Percentiles rank a stretch among this genome's conserved stretches.
These are phyloP conservation scores for Pocillopora meandrina DNA, from an alignment of 92 coral and sea anemone species.

Conservation along the genomic window DNA sequence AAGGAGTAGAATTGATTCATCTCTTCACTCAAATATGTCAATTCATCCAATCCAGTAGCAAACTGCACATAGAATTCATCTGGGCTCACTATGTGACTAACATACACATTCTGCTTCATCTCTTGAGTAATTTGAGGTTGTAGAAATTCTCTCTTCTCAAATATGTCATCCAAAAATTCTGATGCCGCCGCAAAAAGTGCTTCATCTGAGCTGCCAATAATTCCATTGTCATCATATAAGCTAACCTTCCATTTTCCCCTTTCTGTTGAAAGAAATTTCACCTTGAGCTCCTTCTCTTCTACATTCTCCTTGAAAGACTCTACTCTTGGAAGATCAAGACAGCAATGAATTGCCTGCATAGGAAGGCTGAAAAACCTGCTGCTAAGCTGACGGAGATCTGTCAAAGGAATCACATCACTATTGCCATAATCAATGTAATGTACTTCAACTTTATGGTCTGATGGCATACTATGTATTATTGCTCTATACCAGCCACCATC, in stretches of 20 bases:
- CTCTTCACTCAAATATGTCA: constrained; percentile 21
- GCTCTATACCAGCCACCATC: constrained; percentile 87
- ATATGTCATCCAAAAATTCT: background rate
- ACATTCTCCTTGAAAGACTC: constrained; percentile 53
- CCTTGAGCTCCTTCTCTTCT: constrained; percentile 60
- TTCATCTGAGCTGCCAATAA: constrained; percentile 16
- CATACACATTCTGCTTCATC: constrained; percentile 59
- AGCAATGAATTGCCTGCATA: constrained; percentile 75
- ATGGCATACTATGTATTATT: constrained; percentile 44
- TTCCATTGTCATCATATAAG: constrained; percentile 32
- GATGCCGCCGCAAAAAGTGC: background rate
- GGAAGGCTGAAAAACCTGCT: constrained; percentile 59
- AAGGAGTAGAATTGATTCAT: constrained; percentile 7
- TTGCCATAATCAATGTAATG: constrained; percentile 86
- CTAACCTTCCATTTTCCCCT: constrained; percentile 52
- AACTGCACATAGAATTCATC: constrained; percentile 81
- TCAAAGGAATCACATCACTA: constrained; percentile 47
- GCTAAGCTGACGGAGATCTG: constrained; percentile 64
- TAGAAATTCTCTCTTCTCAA: constrained; percentile 12
- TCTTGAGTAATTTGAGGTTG: constrained; percentile 28
- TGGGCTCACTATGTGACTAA: constrained; percentile 66
- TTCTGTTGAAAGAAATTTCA: constrained; percentile 50
- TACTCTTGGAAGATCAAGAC: constrained; percentile 37
- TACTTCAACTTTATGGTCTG: constrained; percentile 67
- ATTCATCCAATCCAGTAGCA: constrained; percentile 36